phyloP scores from a whole-genome alignment of 2,888 invertebrate species.

The Trissoscelio sp. region DNA sequence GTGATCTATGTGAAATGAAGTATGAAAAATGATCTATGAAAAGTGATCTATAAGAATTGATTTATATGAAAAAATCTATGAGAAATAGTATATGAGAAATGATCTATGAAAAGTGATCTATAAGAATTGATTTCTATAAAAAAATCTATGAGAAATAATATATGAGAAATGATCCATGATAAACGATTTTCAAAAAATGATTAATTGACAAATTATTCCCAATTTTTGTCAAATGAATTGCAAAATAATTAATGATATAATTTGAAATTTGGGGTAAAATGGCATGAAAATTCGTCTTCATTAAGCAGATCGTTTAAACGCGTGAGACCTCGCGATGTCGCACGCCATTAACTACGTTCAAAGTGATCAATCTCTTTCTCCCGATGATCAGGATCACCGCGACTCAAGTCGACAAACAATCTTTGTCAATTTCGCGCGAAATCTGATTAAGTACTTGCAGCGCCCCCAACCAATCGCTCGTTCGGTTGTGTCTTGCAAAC shows the following conservation, averaged over 20 bases:
- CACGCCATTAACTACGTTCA: slow-evolving; percentile 60
- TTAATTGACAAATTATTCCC: too few relatives aligned
- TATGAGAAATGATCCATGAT: too few relatives aligned
- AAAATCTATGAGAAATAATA: too few relatives aligned
- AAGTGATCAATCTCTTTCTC: slow-evolving; percentile 68
- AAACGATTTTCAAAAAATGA: too few relatives aligned
- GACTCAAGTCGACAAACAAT: slow-evolving; percentile 76
- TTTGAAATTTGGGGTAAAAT: too few relatives aligned
- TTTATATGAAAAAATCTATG: too few relatives aligned
- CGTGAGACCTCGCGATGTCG: slow-evolving; percentile 19
- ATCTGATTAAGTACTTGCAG: slow-evolving; percentile 72
- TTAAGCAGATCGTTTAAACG: slow-evolving; percentile 55
- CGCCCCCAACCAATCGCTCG: slow-evolving; percentile 59
- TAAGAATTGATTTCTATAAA: too few relatives aligned
- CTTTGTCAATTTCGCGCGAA: slow-evolving; percentile 79
- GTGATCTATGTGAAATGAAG: too few relatives aligned
- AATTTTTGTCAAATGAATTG: background rate
- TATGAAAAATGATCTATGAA: too few relatives aligned
- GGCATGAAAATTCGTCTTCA: slow-evolving; percentile 59
- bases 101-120: too few relatives aligned
- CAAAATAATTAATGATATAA: background rate
- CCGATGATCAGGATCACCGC: slow-evolving; percentile 67
- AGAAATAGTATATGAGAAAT: too few relatives aligned
- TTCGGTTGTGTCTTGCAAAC: slow-evolving; percentile 64
- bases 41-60: too few relatives aligned